These are phyloP conservation scores for Porites australiensis DNA, from an alignment of 64 coral and sea anemone genomes.

Conservation along the genomic window DNA sequence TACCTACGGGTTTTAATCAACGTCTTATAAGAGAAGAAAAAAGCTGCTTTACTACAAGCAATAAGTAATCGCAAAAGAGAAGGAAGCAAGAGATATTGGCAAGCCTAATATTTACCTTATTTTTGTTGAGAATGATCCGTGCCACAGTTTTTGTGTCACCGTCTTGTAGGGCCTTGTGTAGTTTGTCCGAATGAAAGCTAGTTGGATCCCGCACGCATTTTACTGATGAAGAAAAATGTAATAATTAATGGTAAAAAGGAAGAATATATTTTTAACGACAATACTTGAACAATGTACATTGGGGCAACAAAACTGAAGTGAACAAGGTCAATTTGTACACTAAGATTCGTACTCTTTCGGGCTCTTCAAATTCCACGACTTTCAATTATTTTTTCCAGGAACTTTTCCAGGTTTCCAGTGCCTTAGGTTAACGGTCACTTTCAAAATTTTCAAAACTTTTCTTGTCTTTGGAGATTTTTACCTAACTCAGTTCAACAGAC, in stretches of 20 bases:
- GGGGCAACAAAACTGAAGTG: too few species aligned
- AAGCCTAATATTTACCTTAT: conserved; percentile 57
- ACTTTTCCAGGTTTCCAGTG: too few species aligned
- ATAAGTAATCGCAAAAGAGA: not conserved
- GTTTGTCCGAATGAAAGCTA: conserved; percentile 50
- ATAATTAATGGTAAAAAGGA: not conserved
- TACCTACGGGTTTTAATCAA: too few species aligned
- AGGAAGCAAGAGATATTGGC: not conserved
- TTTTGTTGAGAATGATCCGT: conserved; percentile 68
- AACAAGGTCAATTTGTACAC: too few species aligned
- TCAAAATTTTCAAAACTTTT: too few species aligned
- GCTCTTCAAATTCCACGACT: too few species aligned
- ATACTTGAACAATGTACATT: too few species aligned
- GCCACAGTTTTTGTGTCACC: conserved; percentile 79
- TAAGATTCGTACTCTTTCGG: too few species aligned
- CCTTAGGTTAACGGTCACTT: too few species aligned
- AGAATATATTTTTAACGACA: not conserved
- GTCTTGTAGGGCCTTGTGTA: conserved; percentile 56
- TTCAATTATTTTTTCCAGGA: too few species aligned
- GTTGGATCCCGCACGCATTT: conserved; percentile 77
- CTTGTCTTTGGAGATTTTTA: too few species aligned
- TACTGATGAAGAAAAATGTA: conserved; percentile 46
- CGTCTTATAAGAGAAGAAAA: not conserved
- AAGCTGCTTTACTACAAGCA: not conserved
- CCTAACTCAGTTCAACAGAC: too few species aligned